Base-by-base conservation (phyloP, 2,797 vertebrate species). In the Zenarchopterus dispar region DNA sequence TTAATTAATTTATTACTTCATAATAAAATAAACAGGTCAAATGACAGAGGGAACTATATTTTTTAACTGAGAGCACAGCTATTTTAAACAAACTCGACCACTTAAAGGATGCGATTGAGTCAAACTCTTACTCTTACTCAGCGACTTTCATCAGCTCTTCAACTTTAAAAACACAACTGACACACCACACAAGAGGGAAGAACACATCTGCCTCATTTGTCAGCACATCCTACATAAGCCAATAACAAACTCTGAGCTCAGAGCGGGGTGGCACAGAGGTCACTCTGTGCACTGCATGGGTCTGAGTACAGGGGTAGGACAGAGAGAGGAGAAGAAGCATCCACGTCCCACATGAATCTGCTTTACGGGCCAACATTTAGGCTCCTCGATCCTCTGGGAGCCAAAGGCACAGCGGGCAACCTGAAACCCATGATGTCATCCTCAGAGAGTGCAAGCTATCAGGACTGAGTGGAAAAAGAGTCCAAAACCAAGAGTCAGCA, bases 401-500 rank as follows among this genome's bases (percentile, higher is more conserved):
- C 73, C 62, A 13, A 85, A 80, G 84, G 85, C 83, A 60, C 81
- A 78, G 75, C 21, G 54, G 79, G 85, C 80, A 91, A 93, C 85
- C 78, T 63, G 82, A 91, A 79, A 88, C 87, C 82, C 56, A 70
- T 92, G 91, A 92, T 91, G 89, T 93, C 90, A 92, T 76, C 73
- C 62, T 80, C 72, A 45, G 78, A 82, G 67, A 81, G 77, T 67
- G 73, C 15, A 36, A 62, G 84, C 87, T 89, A 91, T 87, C 56
- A 79, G 84, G 77, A 77, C 70, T 68, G 68, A 75, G 78, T 73
- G 21, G 82, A 84, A 86, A 87, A 86, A 84, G 76, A 73, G 70
- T 63, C 1, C 2, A 47, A 70, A 77, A 44, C 74, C 75, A 88
- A 85, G 21, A 86, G 80, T 88, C 90, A 89, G 85, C 85, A 82